Evolutionary conservation across 1,140 invertebrate genomes (phyloP), one percentile per base, ranked within the genome.

Genomic region (Fopius arisanus): DNA sequence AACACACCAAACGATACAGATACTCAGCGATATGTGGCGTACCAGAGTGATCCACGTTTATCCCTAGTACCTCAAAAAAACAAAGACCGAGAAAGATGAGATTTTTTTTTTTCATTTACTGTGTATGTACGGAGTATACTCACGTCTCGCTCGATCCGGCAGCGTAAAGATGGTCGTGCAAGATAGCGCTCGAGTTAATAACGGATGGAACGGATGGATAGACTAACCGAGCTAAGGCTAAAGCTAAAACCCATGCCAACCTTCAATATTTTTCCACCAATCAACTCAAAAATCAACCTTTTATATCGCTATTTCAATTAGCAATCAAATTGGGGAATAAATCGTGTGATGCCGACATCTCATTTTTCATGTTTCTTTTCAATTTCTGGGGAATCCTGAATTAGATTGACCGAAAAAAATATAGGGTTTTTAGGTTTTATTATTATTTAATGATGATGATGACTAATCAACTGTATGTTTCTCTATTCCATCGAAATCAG

Each of bases 131-230:
- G 43, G 7, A 48, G 43, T 48, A 48, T 48, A 48, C 43, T 48
- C 75, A 79, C 77, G 78, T 73, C 75, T 79, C 71, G 54, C 75
- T 73, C 77, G 78, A 79, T 81, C 70, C 78, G 77, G 69, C 80
- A 77, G 78, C 79, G 80, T 82, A 83, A 80, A 83, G 81, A 83
- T 81, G 79, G 80, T 82, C 80, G 78, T 79, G 75, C 79, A 59
- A 81, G 81, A 82, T 82, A 83, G 79, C 70, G 68, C 43, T 69
- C 74, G 74, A 82, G 81, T 82, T 83, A 83, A 83, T 82, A 80
- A 81, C 80, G 80, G 77, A 75, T 77, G 71, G 72, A 19, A 75
- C 78, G 71, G 72, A 19, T 67, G 77, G 81, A 82, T 78, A 80
- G 75, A 78, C 77, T 75, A 48, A 37, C 7, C 7, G 33, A 37